phyloP scores from a whole-genome alignment of 1,140 invertebrate genomes.

The Drosophila saltans region DNA sequence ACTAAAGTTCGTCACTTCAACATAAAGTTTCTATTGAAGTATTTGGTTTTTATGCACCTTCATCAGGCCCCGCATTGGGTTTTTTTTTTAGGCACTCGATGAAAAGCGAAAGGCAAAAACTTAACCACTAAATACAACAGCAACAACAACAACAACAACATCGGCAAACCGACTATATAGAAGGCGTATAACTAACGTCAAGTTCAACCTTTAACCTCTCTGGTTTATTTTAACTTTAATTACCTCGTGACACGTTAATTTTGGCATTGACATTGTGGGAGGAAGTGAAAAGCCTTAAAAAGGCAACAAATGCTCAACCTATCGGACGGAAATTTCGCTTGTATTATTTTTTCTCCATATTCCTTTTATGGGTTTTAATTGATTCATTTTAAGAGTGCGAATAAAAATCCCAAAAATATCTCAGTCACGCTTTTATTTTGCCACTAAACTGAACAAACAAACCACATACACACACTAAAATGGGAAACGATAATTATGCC shows the following conservation, averaged over 20 bases:
- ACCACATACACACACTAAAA: background rate
- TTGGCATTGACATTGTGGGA: conserved; percentile 20
- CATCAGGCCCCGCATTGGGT: conserved; percentile 42
- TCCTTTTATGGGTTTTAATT: conserved; percentile 1
- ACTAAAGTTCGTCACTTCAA: background rate
- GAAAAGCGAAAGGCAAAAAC: conserved; percentile 51
- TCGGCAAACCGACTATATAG: background rate
- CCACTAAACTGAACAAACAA: background rate
- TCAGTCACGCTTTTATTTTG: conserved; percentile 6
- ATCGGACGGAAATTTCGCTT: background rate
- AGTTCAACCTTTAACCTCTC: conserved; percentile 61
- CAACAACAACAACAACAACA: background rate
- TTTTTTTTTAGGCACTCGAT: conserved; percentile 48
- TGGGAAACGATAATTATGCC: conserved; percentile 3
- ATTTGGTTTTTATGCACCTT: conserved; percentile 5
- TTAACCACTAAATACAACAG: background rate
- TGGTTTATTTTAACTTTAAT: conserved; percentile 34
- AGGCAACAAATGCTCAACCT: background rate
- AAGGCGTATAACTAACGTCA: conserved; percentile 37
- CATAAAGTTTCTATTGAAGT: background rate
- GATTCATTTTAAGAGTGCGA: conserved; percentile 6
- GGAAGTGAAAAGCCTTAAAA: background rate
- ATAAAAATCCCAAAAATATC: conserved; percentile 10
- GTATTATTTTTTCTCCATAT: background rate
- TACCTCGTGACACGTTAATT: conserved; percentile 56